Evolutionary conservation across 2,888 invertebrate genomes (phyloP).

Genomic region (Matsumyia berberina): DNA sequence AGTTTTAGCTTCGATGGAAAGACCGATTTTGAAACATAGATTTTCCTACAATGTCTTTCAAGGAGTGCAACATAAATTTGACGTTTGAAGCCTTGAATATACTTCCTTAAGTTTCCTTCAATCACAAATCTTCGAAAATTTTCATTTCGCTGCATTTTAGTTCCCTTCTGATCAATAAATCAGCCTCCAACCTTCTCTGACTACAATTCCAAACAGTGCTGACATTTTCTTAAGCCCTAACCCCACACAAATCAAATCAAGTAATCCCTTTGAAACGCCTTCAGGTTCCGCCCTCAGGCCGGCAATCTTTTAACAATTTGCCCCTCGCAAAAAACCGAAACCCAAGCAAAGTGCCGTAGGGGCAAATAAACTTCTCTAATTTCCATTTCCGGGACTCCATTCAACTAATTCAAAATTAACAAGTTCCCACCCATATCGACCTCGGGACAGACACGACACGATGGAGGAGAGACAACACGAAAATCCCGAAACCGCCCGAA

Average conservation of each 20-base stretch:
- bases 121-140: too few relatives aligned
- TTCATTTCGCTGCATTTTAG: too few relatives aligned
- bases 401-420: slow-evolving; percentile 74
- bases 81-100: too few relatives aligned
- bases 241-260: slow-evolving; percentile 38
- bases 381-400: slow-evolving; percentile 64
- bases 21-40: too few relatives aligned
- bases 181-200: too few relatives aligned
- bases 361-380: slow-evolving; percentile 27
- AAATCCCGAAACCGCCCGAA: slow-evolving; percentile 40
- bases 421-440: slow-evolving; percentile 48
- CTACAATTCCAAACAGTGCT: too few relatives aligned
- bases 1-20: too few relatives aligned
- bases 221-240: too few relatives aligned
- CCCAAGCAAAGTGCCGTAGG: neutral
- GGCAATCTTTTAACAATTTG: slow-evolving; percentile 60
- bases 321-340: slow-evolving; percentile 22
- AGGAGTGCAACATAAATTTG: too few relatives aligned
- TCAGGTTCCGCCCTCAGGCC: slow-evolving; percentile 27
- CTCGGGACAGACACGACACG: neutral
- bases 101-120: too few relatives aligned
- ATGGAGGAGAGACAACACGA: slow-evolving; percentile 19
- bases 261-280: slow-evolving; percentile 37
- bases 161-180: too few relatives aligned
- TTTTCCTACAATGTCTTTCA: too few relatives aligned